These are phyloP conservation scores for Mobula birostris DNA, from an alignment of 2,113 vertebrate species.

Conservation along the genomic window DNA sequence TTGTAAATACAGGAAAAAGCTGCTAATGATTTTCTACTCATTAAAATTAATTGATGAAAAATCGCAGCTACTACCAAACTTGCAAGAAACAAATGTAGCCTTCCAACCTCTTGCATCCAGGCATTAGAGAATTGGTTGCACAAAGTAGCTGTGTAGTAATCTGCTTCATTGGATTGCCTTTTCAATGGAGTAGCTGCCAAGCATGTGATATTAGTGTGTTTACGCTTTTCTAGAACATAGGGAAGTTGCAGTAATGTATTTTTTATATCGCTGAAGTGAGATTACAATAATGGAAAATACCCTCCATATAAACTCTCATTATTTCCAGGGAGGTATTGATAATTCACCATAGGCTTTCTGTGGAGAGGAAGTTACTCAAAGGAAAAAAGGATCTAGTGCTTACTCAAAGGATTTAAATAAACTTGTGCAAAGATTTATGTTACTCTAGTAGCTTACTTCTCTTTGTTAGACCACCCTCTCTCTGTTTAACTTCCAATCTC, in stretches of 20 bases:
- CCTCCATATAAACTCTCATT: neutral
- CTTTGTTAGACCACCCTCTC: neutral
- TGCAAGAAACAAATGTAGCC: neutral
- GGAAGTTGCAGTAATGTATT: neutral
- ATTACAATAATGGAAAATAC: neutral
- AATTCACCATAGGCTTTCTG: neutral
- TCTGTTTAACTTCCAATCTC: neutral
- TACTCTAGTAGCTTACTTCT: neutral
- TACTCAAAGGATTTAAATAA: neutral
- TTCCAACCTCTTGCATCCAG: neutral
- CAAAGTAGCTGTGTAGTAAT: neutral
- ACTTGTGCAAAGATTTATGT: neutral
- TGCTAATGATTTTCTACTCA: neutral
- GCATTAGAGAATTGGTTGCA: neutral
- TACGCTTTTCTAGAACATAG: neutral
- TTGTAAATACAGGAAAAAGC: neutral
- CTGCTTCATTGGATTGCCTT: neutral
- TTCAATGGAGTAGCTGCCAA: neutral
- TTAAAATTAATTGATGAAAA: conserved; percentile 26
- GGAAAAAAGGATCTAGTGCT: neutral
- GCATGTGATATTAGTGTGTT: neutral
- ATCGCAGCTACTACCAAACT: neutral
- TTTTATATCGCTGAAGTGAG: neutral
- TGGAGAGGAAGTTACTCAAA: neutral
- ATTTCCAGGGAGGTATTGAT: neutral